Evolutionary conservation across 2,888 invertebrate species (phyloP).

Genomic region (Petrolisthes manimaculis): DNA sequence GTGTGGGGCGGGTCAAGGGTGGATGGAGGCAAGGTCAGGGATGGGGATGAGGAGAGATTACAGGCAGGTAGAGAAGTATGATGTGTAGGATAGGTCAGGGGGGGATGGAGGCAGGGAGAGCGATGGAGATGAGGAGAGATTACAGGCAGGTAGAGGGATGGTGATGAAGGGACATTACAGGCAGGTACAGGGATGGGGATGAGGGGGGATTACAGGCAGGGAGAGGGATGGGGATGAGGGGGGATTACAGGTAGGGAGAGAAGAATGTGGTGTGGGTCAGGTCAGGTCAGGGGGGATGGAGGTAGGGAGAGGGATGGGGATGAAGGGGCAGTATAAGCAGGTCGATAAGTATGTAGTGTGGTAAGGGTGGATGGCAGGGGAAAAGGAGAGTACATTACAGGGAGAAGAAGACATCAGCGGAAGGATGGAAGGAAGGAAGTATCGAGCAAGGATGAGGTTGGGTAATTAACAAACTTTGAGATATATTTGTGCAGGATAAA

Average conservation of each 20-base stretch:
- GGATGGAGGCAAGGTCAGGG: background rate
- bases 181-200: background rate
- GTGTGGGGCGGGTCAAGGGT: too few relatives aligned
- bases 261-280: background rate
- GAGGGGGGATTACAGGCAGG: background rate
- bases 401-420: background rate
- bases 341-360: background rate
- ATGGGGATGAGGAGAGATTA: background rate
- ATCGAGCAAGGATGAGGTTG: too few relatives aligned
- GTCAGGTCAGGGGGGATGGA: background rate
- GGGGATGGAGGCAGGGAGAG: background rate
- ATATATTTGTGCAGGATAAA: too few relatives aligned
- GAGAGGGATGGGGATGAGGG: background rate
- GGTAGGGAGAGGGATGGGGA: background rate
- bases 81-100: background rate
- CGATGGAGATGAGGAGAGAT: background rate
- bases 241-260: background rate
- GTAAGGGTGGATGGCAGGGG: background rate
- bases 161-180: background rate
- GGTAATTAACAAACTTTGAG: too few relatives aligned
- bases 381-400: background rate
- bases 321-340: background rate
- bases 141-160: background rate
- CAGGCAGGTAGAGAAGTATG: background rate
- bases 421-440: too few relatives aligned